These are phyloP conservation scores for Artibeus jamaicensis DNA, from an alignment of 2,797 vertebrate species.

Conservation along the genomic window DNA sequence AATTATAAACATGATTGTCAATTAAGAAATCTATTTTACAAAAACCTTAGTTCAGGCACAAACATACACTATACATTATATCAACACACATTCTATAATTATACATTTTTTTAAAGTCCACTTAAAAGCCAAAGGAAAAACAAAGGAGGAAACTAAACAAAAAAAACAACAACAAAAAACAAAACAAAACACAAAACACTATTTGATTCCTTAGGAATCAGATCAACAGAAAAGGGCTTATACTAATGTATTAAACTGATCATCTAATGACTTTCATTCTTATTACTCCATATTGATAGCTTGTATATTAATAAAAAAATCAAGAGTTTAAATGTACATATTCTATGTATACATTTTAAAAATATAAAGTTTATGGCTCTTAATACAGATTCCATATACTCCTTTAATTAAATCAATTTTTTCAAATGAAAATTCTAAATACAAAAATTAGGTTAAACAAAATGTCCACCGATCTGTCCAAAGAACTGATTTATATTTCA, in stretches of 20 bases:
- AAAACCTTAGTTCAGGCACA: constrained; percentile 67
- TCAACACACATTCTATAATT: constrained; percentile 65
- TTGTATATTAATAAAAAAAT: constrained; percentile 3
- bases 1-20: constrained; percentile 61
- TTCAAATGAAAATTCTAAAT: constrained; percentile 36
- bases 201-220: constrained; percentile 49
- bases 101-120: constrained; percentile 68
- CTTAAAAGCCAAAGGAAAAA: constrained; percentile 69
- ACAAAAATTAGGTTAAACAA: constrained; percentile 40
- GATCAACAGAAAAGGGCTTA: constrained; percentile 38
- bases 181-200: constrained; percentile 41
- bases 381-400: constrained; percentile 31
- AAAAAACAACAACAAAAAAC: not conserved
- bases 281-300: not conserved
- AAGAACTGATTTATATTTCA: constrained; percentile 49
- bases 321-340: constrained; percentile 33
- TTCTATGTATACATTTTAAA: constrained; percentile 35
- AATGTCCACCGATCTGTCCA: constrained; percentile 11
- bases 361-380: constrained; percentile 22
- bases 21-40: constrained; percentile 63
- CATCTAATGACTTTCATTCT: not conserved
- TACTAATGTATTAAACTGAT: constrained; percentile 33
- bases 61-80: constrained; percentile 68
- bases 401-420: not conserved
- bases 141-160: constrained; percentile 42